phyloP scores from a whole-genome alignment of 2,888 invertebrate species.

The Zaprionus obscuricornis region DNA sequence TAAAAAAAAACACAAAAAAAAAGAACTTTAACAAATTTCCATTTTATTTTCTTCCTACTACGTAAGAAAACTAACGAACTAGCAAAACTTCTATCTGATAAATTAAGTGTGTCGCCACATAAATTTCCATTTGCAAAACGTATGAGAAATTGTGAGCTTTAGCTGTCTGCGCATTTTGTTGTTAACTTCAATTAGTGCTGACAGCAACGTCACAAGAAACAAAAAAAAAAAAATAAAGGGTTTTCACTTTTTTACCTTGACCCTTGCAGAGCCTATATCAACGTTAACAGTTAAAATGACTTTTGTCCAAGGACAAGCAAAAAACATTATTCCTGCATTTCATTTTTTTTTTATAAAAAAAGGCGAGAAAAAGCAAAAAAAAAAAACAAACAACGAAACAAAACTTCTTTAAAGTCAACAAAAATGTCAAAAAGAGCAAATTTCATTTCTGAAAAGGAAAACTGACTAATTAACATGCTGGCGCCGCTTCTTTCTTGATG shows the following conservation, averaged over 20 bases:
- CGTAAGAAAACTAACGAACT: no score
- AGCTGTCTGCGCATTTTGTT: no score
- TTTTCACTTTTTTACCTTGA: constrained; percentile 14
- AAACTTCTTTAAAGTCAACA: constrained; percentile 17
- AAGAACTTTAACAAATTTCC: no score
- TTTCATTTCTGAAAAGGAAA: constrained; percentile 12
- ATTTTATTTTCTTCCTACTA: background rate
- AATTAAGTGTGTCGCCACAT: no score
- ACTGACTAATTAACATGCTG: constrained; percentile 63
- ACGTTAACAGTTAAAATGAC: constrained; percentile 15
- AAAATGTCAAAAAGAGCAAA: constrained; percentile 13
- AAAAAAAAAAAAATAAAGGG: constrained; percentile 8
- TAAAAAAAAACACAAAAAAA: constrained; percentile 5
- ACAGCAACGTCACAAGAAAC: no score
- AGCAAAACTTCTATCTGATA: no score
- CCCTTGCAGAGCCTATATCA: constrained; percentile 35
- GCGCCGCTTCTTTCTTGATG: constrained; percentile 24
- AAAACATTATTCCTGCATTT: constrained; percentile 14
- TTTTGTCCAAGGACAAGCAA: constrained; percentile 16
- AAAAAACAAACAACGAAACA: background rate
- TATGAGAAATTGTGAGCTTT: background rate
- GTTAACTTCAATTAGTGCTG: constrained; percentile 29
- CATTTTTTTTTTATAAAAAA: no score
- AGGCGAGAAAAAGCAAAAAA: no score
- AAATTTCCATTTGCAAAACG: constrained; percentile 28